Evolutionary conservation across 2,113 vertebrate genomes (phyloP), one percentile per base, ranked within the genome.

Genomic region (Morone chrysops): DNA sequence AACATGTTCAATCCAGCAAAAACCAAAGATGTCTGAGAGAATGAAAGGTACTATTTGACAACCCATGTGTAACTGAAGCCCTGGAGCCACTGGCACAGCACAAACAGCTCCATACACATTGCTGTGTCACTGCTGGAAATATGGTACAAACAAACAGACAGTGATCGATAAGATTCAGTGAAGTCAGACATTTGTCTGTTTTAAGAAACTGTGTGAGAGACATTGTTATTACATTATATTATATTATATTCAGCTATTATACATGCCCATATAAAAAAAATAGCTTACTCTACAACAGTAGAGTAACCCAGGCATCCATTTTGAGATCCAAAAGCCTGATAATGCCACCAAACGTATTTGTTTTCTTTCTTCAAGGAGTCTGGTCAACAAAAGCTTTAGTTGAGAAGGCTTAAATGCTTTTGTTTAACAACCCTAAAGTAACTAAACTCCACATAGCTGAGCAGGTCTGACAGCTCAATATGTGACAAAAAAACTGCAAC

Each of bases 91-190:
- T 60, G 40, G 75, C 73, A 66, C 45, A 62, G 25, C 47, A 67
- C 31, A 83, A 82, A 77, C 25, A 80, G 51, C 38, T 89, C 60
- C 70, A 88, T 81, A 66, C 8, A 53, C 20, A n/a, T 2, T 16
- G n/a, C 36, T 2, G 36, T 2, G 3, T 70, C 31, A 9, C 25
- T 22, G 9, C 16, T 40, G 25, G 54, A 51, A 51, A 81, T 51
- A 36, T 59, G 43, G 31, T 22, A 67, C 47, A 22, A 18, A 56
- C 25, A 22, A 47, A 45, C 18, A 18, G 54, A 61, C 36, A 6
- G 13, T 5, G 66, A 47, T 5, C 12, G 36, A 61, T 38, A 9
- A 38, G 16, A 38, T 5, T 36, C 36, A 31, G 4, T 38, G n/a
- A 9, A 69, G 5, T 8, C 9, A 50, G 13, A 50, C 14, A 50